A percentile compares a stretch with the other conserved stretches of the same genome.
Evolutionary conservation across 2,888 invertebrate genomes (phyloP).

Genomic region (Nemapogon koenigi): DNA sequence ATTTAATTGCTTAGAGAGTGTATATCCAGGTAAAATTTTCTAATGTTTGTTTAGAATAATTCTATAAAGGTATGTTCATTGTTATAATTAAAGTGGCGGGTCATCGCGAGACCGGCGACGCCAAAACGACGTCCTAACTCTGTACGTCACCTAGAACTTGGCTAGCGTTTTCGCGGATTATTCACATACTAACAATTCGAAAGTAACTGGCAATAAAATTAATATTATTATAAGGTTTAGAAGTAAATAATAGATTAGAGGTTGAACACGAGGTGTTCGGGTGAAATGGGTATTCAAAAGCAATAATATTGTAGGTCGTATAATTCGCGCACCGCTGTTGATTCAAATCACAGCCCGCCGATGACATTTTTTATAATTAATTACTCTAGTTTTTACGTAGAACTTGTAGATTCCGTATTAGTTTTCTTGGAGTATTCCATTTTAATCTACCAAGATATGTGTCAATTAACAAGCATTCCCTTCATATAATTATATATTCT

Average conservation of each 20-base stretch:
- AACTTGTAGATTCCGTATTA: conserved; percentile 21
- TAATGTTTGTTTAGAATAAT: too few species aligned
- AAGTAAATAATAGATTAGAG: conserved; percentile 14
- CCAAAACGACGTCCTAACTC: too few species aligned
- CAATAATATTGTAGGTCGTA: conserved; percentile 61
- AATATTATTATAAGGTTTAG: conserved; percentile 30
- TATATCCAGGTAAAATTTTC: too few species aligned
- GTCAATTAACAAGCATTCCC: neutral
- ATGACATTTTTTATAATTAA: conserved; percentile 11
- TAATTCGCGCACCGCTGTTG: conserved; percentile 51
- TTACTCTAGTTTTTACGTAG: conserved; percentile 35
- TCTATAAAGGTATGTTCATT: too few species aligned
- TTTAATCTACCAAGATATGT: neutral
- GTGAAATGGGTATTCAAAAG: conserved; percentile 63
- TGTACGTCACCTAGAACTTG: too few species aligned
- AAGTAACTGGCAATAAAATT: conserved; percentile 57
- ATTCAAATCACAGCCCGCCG: conserved; percentile 30
- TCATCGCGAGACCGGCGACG: too few species aligned
- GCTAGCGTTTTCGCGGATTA: conserved; percentile 6
- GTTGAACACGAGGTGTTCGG: conserved; percentile 57
- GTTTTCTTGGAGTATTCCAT: conserved; percentile 14
- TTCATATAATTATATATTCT: too few species aligned
- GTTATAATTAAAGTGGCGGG: too few species aligned
- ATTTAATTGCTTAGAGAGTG: too few species aligned
- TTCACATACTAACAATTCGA: conserved; percentile 14